Evolutionary conservation across 2,113 vertebrate species (phyloP).

Genomic region (Excalfactoria chinensis): DNA sequence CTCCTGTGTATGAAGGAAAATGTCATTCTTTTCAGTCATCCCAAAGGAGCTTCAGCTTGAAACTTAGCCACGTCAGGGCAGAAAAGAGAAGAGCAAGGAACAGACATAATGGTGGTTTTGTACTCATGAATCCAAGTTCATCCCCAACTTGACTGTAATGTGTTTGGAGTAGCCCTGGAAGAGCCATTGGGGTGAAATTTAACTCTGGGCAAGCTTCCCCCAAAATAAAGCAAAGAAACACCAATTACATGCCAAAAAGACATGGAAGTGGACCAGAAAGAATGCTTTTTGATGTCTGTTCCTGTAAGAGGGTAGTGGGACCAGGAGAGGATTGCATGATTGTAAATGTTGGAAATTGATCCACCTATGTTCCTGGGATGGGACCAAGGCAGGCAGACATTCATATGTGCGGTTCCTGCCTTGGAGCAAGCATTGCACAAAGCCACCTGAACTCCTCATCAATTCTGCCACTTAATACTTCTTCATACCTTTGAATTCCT

Average conservation of each 20-base stretch:
- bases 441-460: neutral
- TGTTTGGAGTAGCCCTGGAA: neutral
- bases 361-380: neutral
- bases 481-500: neutral
- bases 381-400: neutral
- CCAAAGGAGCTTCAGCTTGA: neutral
- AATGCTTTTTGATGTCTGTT: neutral
- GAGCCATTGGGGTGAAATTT: neutral
- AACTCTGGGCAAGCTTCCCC: neutral
- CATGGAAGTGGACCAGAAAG: neutral
- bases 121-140: neutral
- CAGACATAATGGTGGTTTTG: neutral
- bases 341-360: neutral
- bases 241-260: neutral
- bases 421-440: neutral
- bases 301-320: neutral
- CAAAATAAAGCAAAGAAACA: neutral
- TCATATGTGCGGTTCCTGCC: rapidly evolving
- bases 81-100: neutral
- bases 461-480: neutral
- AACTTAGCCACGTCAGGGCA: neutral
- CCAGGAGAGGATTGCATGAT: neutral
- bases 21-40: neutral
- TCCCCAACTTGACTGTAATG: neutral
- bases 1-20: neutral